Evolutionary conservation across 2,797 vertebrate genomes (phyloP), one percentile per base, ranked within the genome.

Genomic region (Oreonectes daqikongensis): DNA sequence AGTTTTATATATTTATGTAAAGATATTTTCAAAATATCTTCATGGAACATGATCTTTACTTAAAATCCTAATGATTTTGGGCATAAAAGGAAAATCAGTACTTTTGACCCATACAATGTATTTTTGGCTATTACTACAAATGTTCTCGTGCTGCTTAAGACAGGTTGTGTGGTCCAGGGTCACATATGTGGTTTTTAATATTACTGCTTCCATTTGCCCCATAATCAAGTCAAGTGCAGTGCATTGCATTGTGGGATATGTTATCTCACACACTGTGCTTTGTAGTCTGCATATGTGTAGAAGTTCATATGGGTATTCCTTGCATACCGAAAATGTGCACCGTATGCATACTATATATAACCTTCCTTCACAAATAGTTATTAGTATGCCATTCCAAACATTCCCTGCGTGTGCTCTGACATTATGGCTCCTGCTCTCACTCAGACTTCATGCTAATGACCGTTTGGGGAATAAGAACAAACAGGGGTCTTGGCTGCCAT

Each of bases 401-500:
- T 22, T 65, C 24, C 20, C 44, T 42, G 69, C 81, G 78, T 82
- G 77, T 78, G 67, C 67, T 70, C 71, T 28, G 24, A 57, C 22
- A 30, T n/a, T n/a, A n/a, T 30, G 28, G 10, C 24, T 57, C 5
- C n/a, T 9, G 4, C 53, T 26, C 14, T 57, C 24, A 57, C 53
- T 17, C 24, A 8, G 53, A 57, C 9, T 57, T 28, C 48, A 50
- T 50, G 24, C 14, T 12, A 14, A 55, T 55, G 22, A n/a, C n/a
- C n/a, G n/a, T n/a, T n/a, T n/a, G n/a, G n/a, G 66, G 74, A 55
- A 12, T 26, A 55, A 60, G 60, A 46, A 44, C 69, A 28, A 10
- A 66, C 72, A 4, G 5, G 79, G 73, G 82, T 24, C 79, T 74
- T 79, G 79, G 77, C 78, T 9, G 70, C 78, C 67, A 38, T 72